A percentile compares a stretch with the other conserved stretches of the same genome.
phyloP scores from a whole-genome alignment of 1,140 invertebrate species.

The Drosophila neocordata region DNA sequence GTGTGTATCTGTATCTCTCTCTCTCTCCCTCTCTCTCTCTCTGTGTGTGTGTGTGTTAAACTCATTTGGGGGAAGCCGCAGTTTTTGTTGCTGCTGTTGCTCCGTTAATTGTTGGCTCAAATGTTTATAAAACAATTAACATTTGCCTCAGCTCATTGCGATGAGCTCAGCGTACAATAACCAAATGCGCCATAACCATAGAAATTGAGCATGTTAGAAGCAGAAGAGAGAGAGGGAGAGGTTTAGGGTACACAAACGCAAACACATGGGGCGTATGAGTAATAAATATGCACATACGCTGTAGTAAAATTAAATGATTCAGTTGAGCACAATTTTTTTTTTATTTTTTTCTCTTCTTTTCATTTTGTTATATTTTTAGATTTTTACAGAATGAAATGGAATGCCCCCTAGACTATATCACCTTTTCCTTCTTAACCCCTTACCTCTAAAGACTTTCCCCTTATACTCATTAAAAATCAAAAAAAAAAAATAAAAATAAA shows the following conservation, averaged over 20 bases:
- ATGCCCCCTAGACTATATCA: neutral
- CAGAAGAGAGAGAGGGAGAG: neutral
- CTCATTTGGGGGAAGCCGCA: conserved; percentile 45
- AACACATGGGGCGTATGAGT: conserved; percentile 6
- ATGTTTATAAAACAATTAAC: conserved; percentile 64
- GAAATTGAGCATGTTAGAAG: neutral
- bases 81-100: conserved; percentile 22
- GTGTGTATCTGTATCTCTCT: no score
- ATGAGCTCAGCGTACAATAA: conserved; percentile 44
- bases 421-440: no score
- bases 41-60: conserved; percentile 25
- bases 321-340: neutral
- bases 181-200: conserved; percentile 6
- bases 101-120: conserved; percentile 49
- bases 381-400: conserved; percentile 1
- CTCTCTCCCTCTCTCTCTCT: no score
- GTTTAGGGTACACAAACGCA: neutral
- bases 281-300: conserved; percentile 22
- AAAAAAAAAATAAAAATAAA: neutral
- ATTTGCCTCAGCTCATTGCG: conserved; percentile 55
- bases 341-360: no score
- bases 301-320: conserved; percentile 2
- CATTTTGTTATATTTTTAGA: neutral
- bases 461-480: neutral
- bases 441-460: neutral